These are phyloP conservation scores for Microvelia longipes DNA, from an alignment of 1,140 invertebrate species.

Conservation along the genomic window DNA sequence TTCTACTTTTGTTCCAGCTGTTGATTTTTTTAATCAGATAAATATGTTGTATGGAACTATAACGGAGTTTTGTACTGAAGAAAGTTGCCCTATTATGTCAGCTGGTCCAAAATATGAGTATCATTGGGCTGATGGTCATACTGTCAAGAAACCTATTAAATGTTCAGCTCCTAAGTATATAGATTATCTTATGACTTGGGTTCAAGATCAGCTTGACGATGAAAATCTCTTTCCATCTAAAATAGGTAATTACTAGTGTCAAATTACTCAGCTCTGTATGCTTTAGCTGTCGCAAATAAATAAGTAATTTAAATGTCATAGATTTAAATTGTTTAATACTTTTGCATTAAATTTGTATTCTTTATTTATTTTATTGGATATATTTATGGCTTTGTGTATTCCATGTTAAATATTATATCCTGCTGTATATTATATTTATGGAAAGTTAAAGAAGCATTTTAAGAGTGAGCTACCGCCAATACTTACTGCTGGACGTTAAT, in stretches of 20 bases:
- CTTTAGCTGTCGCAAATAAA: too few species aligned
- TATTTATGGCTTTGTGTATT: too few species aligned
- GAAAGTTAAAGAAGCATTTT: too few species aligned
- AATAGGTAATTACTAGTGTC: constrained; percentile 78
- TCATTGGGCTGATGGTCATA: constrained; percentile 98
- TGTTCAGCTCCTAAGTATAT: constrained; percentile 99
- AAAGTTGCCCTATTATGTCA: constrained; percentile 95
- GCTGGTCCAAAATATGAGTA: constrained; percentile 98
- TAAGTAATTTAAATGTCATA: too few species aligned
- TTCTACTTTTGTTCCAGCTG: constrained; percentile 65
- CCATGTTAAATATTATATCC: too few species aligned
- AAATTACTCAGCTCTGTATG: too few species aligned
- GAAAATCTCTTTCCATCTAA: constrained; percentile 97
- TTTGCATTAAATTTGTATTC: too few species aligned
- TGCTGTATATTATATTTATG: too few species aligned
- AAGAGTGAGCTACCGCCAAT: too few species aligned
- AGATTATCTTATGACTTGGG: constrained; percentile 99
- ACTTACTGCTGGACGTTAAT: too few species aligned
- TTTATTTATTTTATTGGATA: too few species aligned
- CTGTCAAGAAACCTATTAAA: constrained; percentile 97
- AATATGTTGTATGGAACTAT: constrained; percentile 99
- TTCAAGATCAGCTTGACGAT: constrained; percentile 97
- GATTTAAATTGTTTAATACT: too few species aligned
- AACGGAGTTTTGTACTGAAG: constrained; percentile 97
- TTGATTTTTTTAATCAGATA: constrained; percentile 99